Conservation (phyloP, 2,113 vertebrate species). For the Esox niger region DNA sequence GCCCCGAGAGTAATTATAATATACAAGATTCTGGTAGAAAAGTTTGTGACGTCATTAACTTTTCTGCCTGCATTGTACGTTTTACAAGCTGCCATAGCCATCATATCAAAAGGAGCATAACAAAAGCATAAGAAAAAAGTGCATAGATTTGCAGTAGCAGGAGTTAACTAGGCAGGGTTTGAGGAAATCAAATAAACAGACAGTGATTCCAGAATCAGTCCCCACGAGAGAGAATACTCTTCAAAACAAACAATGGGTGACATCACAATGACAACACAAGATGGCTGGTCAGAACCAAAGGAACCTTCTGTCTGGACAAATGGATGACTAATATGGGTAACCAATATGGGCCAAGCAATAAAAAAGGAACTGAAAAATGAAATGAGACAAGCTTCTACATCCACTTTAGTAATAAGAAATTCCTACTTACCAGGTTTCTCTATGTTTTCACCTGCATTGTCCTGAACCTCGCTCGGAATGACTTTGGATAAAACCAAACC, state of each 20-base stretch:
- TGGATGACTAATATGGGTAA: constrained; percentile 3
- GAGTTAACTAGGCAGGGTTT: no score
- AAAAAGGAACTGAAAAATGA: constrained; percentile 37
- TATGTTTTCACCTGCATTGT: constrained; percentile 72
- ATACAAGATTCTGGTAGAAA: no score
- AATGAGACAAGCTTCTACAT: constrained; percentile 31
- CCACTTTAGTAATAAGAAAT: neutral
- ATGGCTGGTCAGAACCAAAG: neutral
- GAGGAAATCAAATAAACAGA: neutral
- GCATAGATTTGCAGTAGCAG: neutral
- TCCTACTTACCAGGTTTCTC: constrained; percentile 75
- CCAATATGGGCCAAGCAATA: neutral
- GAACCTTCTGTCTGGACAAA: neutral
- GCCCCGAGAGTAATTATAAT: no score
- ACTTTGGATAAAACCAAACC: constrained; percentile 77
- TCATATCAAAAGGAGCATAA: neutral
- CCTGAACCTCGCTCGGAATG: constrained; percentile 75
- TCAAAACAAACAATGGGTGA: neutral
- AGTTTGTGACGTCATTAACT: no score
- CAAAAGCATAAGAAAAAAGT: neutral
- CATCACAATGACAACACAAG: neutral
- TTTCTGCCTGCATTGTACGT: no score
- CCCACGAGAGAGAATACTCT: neutral
- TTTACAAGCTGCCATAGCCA: neutral
- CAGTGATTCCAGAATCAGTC: neutral